Evolutionary conservation across 1,140 invertebrate genomes (phyloP).

Genomic region (Parapsyche elsis): DNA sequence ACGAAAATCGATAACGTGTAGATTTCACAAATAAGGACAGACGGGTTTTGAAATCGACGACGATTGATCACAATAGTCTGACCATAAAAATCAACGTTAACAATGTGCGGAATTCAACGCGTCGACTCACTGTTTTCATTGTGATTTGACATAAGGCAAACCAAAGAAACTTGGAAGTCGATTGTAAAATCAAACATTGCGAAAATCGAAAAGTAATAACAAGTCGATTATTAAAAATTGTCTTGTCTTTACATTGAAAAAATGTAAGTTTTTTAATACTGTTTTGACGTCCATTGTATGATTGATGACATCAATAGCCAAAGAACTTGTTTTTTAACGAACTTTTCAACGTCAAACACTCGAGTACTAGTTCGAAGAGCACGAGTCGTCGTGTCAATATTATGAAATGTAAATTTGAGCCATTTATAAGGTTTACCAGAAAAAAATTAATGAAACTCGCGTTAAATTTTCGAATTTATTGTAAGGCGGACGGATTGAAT

Average conservation of each 20-base stretch:
- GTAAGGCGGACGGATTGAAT: too few relatives aligned
- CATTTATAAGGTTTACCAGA: too few relatives aligned
- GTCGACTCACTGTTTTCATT: constrained; percentile 1
- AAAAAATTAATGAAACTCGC: too few relatives aligned
- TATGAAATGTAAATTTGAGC: too few relatives aligned
- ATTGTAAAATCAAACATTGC: not conserved
- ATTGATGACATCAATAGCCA: too few relatives aligned
- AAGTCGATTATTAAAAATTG: not conserved
- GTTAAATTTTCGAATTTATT: too few relatives aligned
- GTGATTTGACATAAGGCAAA: not conserved
- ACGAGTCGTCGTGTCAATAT: too few relatives aligned
- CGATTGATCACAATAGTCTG: not conserved
- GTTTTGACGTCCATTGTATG: too few relatives aligned
- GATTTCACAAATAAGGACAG: not conserved
- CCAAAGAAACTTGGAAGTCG: not conserved
- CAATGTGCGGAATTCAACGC: not conserved
- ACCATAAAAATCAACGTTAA: not conserved
- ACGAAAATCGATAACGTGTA: not conserved
- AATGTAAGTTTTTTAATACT: not conserved
- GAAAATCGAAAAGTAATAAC: not conserved
- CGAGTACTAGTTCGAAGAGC: too few relatives aligned
- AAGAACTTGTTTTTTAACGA: too few relatives aligned
- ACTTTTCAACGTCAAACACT: too few relatives aligned
- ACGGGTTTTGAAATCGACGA: not conserved
- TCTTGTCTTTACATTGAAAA: not conserved